These are phyloP conservation scores for Orchesella flavescens DNA, from an alignment of 2,888 invertebrate genomes.

Conservation along the genomic window DNA sequence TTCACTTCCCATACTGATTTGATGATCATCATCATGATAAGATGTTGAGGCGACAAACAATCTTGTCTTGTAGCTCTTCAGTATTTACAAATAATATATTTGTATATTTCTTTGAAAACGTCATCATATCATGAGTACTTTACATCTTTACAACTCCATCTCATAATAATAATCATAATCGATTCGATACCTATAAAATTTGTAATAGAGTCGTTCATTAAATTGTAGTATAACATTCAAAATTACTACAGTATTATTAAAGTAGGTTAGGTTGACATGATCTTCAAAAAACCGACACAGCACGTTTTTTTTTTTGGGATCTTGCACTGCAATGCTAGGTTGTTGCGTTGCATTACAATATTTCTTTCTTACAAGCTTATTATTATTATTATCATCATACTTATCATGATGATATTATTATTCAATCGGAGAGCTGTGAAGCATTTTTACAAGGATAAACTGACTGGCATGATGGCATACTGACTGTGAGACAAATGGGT, in stretches of 20 bases:
- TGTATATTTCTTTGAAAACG: too few relatives aligned
- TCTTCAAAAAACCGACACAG: conserved; percentile 54
- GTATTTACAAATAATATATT: too few relatives aligned
- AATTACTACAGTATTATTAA: conserved; percentile 30
- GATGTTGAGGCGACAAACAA: conserved; percentile 39
- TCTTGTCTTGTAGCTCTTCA: too few relatives aligned
- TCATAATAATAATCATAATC: conserved; percentile 23
- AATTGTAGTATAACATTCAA: conserved; percentile 31
- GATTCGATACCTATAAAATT: conserved; percentile 18
- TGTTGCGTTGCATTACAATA: neutral
- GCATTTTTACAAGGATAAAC: conserved; percentile 18
- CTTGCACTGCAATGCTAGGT: too few relatives aligned
- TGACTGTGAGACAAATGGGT: conserved; percentile 54
- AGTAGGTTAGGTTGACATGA: conserved; percentile 53
- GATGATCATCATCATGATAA: conserved; percentile 33
- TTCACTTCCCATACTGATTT: conserved; percentile 45
- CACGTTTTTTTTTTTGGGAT: conserved; percentile 25
- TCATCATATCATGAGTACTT: too few relatives aligned
- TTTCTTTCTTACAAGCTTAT: conserved; percentile 39
- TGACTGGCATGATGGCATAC: too few relatives aligned
- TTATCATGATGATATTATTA: conserved; percentile 32
- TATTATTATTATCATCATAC: conserved; percentile 29
- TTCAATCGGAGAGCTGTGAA: conserved; percentile 48
- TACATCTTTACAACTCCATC: neutral
- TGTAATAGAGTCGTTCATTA: conserved; percentile 21